These are phyloP conservation scores for Drosophila gaucha DNA, from an alignment of 2,888 invertebrate genomes.

Conservation along the genomic window DNA sequence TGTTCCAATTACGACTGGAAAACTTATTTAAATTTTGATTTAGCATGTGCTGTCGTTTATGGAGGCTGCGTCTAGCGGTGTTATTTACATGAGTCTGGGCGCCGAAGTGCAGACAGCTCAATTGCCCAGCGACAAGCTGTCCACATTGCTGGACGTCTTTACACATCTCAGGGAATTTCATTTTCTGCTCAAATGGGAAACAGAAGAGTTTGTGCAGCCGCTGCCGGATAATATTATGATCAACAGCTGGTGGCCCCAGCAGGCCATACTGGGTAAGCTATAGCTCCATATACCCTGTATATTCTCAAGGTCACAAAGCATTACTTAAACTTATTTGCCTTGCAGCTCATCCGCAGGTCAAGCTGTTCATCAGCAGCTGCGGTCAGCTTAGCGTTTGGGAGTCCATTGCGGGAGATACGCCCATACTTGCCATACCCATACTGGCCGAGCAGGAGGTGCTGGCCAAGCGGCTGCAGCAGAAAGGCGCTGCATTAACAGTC, in stretches of 20 bases:
- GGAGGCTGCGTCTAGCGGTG: conserved; percentile 83
- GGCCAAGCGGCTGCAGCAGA: conserved; percentile 83
- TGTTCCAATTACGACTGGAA: neutral
- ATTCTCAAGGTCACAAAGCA: too few species aligned
- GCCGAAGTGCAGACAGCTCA: conserved; percentile 81
- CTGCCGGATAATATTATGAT: conserved; percentile 84
- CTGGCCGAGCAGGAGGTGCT: conserved; percentile 86
- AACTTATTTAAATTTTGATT: conserved; percentile 11
- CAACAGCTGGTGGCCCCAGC: conserved; percentile 84
- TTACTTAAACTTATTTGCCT: neutral
- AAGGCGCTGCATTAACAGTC: conserved; percentile 84
- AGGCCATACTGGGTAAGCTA: conserved; percentile 80
- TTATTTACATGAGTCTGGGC: conserved; percentile 85
- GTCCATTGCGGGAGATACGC: conserved; percentile 85
- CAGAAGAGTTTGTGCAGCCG: conserved; percentile 71
- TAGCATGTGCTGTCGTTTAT: conserved; percentile 81
- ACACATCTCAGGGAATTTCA: conserved; percentile 78
- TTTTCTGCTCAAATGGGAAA: conserved; percentile 86
- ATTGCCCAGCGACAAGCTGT: conserved; percentile 82
- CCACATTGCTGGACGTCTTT: conserved; percentile 76
- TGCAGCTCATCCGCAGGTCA: conserved; percentile 86
- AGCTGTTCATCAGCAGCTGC: conserved; percentile 87
- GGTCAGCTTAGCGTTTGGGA: conserved; percentile 87
- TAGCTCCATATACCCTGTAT: neutral
- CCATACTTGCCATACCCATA: conserved; percentile 86